Percentiles rank a stretch among this genome's conserved stretches.
Evolutionary conservation across 2,797 vertebrate genomes (phyloP).

Genomic region (Crax fasciolata): DNA sequence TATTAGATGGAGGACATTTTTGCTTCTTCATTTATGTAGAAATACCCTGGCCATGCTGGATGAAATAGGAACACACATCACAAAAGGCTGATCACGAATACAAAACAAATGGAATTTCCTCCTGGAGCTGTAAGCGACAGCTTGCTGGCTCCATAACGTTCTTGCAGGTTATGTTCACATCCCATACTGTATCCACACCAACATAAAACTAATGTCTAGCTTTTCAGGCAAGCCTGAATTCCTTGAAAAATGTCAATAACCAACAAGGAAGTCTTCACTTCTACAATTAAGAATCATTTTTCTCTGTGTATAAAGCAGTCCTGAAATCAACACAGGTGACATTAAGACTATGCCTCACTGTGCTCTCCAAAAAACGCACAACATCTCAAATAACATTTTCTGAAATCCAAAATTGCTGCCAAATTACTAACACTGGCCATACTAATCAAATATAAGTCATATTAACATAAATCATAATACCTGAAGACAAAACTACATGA

Average conservation of each 20-base stretch:
- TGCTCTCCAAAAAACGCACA: neutral
- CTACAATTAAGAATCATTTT: neutral
- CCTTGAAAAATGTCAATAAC: neutral
- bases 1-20: neutral
- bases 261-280: neutral
- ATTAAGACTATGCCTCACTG: neutral
- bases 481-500: neutral
- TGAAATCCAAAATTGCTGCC: neutral
- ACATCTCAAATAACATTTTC: neutral
- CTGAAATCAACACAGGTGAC: neutral
- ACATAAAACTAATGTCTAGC: neutral
- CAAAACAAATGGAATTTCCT: neutral
- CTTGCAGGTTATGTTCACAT: neutral
- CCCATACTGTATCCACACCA: neutral
- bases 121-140: neutral
- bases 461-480: neutral
- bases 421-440: neutral
- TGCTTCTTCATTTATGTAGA: neutral
- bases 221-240: neutral
- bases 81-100: neutral
- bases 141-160: neutral
- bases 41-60: neutral
- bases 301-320: neutral
- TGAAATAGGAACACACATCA: neutral
- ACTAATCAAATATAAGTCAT: neutral